Evolutionary conservation across 2,888 invertebrate species (phyloP).

Genomic region (Nomada hirtipes): DNA sequence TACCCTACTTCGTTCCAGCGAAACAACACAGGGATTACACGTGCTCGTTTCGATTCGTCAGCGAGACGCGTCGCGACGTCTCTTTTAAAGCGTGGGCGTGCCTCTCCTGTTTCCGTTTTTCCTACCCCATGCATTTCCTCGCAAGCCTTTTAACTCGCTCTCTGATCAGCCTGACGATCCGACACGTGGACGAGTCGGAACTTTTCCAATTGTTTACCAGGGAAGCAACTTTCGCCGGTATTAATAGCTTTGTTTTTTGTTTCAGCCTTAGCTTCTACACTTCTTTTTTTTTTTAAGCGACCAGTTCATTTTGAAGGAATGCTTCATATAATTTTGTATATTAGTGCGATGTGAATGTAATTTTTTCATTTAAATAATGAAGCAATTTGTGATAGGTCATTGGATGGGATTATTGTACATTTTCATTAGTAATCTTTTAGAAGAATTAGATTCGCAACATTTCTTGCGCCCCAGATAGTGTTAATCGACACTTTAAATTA

Average conservation of each 20-base stretch:
- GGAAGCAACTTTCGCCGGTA: background rate
- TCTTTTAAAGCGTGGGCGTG: slow-evolving; percentile 39
- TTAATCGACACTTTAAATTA: too few species aligned
- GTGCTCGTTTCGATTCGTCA: slow-evolving; percentile 48
- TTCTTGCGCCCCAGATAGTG: too few species aligned
- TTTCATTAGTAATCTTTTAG: too few species aligned
- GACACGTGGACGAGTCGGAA: slow-evolving; percentile 10
- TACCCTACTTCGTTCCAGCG: slow-evolving; percentile 71
- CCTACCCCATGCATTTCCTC: slow-evolving; percentile 1
- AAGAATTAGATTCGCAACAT: too few species aligned
- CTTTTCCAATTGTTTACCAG: slow-evolving; percentile 25
- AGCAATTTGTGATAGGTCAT: too few species aligned
- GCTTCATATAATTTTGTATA: too few species aligned
- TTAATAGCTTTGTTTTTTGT: slow-evolving; percentile 3
- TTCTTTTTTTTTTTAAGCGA: background rate
- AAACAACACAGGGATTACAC: slow-evolving; percentile 67
- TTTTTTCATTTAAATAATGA: too few species aligned
- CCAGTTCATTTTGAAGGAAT: background rate
- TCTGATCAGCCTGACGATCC: slow-evolving; percentile 25
- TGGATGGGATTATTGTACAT: too few species aligned
- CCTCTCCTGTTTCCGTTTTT: slow-evolving; percentile 2
- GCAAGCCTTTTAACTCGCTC: slow-evolving; percentile 15
- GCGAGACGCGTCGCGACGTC: slow-evolving; percentile 15
- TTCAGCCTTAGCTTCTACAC: too few species aligned
- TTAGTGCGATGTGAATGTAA: too few species aligned